phyloP scores from a whole-genome alignment of 2,797 vertebrate species.

The Myripristis murdjan region DNA sequence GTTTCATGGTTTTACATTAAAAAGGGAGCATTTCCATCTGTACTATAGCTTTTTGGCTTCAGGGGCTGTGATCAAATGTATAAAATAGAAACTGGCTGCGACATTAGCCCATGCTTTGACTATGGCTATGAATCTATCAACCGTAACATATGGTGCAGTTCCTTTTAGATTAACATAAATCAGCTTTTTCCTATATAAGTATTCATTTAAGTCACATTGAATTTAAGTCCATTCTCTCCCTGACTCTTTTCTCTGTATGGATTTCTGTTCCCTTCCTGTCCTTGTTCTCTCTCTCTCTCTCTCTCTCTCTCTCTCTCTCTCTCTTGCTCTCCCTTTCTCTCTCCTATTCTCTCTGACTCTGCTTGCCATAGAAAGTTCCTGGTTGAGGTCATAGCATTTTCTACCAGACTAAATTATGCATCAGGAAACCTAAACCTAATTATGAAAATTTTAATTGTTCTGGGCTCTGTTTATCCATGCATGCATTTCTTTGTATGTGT shows the following conservation, averaged over 20 bases:
- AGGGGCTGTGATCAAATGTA: conserved; percentile 24
- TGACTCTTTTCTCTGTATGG: too few species aligned
- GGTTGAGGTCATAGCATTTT: conserved; percentile 15
- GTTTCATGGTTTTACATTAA: conserved; percentile 39
- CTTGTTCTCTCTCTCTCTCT: not conserved
- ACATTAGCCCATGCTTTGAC: not conserved
- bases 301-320: not conserved
- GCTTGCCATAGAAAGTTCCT: not conserved
- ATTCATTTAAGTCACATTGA: not conserved
- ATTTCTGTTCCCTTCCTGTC: not conserved
- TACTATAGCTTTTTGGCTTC: conserved; percentile 20
- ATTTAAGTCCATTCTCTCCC: too few species aligned
- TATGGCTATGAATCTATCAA: not conserved
- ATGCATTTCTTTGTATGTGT: not conserved
- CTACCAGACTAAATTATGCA: conserved; percentile 20
- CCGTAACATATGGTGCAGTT: not conserved
- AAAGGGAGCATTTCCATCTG: conserved; percentile 29
- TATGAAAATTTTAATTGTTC: conserved; percentile 19
- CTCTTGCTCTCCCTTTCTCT: not conserved
- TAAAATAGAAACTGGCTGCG: not conserved
- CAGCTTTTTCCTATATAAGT: not conserved
- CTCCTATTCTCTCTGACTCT: not conserved
- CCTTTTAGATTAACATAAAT: not conserved
- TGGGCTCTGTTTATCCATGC: conserved; percentile 3
- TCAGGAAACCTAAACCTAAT: conserved; percentile 24